Evolutionary conservation across 1,140 invertebrate genomes (phyloP), one percentile per base, ranked within the genome.

Genomic region (Drosophila ficusphila): DNA sequence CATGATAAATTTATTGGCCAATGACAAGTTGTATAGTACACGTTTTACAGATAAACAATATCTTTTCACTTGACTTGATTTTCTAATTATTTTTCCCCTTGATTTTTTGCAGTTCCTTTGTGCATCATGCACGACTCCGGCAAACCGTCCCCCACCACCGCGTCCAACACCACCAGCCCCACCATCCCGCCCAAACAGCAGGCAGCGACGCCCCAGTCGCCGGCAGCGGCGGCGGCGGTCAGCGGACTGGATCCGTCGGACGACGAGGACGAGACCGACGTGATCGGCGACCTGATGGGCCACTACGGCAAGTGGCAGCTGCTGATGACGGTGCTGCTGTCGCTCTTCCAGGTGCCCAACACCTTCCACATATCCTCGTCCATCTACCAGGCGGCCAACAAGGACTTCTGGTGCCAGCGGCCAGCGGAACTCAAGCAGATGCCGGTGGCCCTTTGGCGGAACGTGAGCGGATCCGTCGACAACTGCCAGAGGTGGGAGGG

Each of bases 301-400:
- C 93, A 95, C 78, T 95, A 95, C 74, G 96, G 96, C 33, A 93
- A 93, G 56, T 96, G 95, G 95, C 96, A 96, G 88, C 92, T 95
- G 16, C 76, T 94, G 51, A 93, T 95, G 79, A 95, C 95, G 1
- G 93, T 95, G 65, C 92, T 95, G 3, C 92, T 96, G 33, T 95
- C 95, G 0, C 78, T 96, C 25, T 94, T 95, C 89, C 95, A 95
- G 74, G 94, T 96, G 74, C 95, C 95, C 1, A 95, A 95, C 75
- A 95, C 95, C 12, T 95, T 95, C 92, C 95, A 96, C 86, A 95
- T 96, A 78, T 95, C 95, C 89, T 93, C 94, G 31, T 93, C 94
- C 3, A 94, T 94, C 1, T 95, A 95, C 85, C 93, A 93, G 74
- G 93, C 93, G 51, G 93, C 92, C 73, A 92, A 92, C 31, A 92